Percentiles rank a stretch among this genome's conserved stretches.
Evolutionary conservation across 2,888 invertebrate genomes (phyloP).

Genomic region (Microchrysa polita): DNA sequence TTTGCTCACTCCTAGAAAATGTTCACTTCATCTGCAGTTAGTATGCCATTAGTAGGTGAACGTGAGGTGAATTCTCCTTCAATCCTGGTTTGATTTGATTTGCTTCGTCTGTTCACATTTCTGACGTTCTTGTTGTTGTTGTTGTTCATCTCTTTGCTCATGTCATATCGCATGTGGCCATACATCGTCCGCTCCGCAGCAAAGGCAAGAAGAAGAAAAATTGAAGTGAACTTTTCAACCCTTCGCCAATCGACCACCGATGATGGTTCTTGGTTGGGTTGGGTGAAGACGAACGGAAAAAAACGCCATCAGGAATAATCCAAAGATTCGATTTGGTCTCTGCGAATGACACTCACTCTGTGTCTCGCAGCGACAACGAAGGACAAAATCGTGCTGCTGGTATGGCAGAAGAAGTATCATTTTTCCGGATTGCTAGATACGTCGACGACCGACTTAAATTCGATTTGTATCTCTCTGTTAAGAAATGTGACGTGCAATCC

Average conservation of each 20-base stretch:
- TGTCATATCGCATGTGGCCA: no score
- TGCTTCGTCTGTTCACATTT: slow-evolving; percentile 21
- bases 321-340: slow-evolving; percentile 35
- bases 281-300: neutral
- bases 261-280: no score
- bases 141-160: no score
- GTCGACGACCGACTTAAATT: slow-evolving; percentile 7
- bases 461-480: slow-evolving; percentile 27
- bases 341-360: slow-evolving; percentile 25
- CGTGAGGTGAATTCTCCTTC: slow-evolving; percentile 40
- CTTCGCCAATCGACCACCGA: neutral
- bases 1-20: slow-evolving; percentile 29
- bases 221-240: neutral
- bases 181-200: no score
- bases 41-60: slow-evolving; percentile 38
- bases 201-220: no score
- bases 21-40: slow-evolving; percentile 44
- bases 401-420: slow-evolving; percentile 24
- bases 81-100: slow-evolving; percentile 38
- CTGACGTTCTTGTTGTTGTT: neutral
- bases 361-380: neutral
- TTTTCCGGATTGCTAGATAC: slow-evolving; percentile 32
- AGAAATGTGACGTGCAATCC: slow-evolving; percentile 15
- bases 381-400: no score
- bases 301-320: slow-evolving; percentile 2